Conservation (phyloP, 2,888 invertebrate species). For the Dryomyza anilis region DNA sequence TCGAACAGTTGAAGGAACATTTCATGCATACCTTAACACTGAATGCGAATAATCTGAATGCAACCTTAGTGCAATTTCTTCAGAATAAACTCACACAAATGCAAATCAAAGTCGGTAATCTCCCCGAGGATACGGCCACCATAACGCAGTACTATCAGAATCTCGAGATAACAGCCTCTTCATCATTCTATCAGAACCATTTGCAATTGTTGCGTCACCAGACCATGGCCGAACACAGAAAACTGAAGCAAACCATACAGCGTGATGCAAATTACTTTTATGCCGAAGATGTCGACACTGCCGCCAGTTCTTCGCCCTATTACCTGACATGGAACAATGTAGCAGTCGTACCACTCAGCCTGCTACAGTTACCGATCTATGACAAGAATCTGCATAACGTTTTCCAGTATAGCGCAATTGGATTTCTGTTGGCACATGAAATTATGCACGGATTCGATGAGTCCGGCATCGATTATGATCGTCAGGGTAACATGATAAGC, state of each 20-base stretch:
- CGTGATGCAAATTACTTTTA: slow-evolving; percentile 21
- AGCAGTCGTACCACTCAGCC: slow-evolving; percentile 34
- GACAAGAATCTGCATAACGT: slow-evolving; percentile 29
- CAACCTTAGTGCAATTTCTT: slow-evolving; percentile 26
- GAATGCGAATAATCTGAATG: slow-evolving; percentile 34
- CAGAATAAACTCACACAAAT: slow-evolving; percentile 34
- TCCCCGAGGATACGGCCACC: slow-evolving; percentile 31
- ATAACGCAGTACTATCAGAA: slow-evolving; percentile 29
- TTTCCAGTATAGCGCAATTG: slow-evolving; percentile 38
- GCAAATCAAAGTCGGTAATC: slow-evolving; percentile 37
- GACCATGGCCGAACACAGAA: background rate
- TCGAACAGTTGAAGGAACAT: slow-evolving; percentile 29
- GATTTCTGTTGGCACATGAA: slow-evolving; percentile 40
- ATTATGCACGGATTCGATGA: slow-evolving; percentile 40
- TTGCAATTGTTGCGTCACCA: slow-evolving; percentile 31
- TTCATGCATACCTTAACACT: slow-evolving; percentile 30
- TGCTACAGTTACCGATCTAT: slow-evolving; percentile 37
- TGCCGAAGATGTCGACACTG: slow-evolving; percentile 27
- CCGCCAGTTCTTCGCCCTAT: slow-evolving; percentile 35
- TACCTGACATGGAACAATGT: slow-evolving; percentile 33
- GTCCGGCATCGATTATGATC: slow-evolving; percentile 29
- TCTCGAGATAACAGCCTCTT: slow-evolving; percentile 15
- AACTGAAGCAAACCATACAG: slow-evolving; percentile 9
- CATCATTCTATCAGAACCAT: slow-evolving; percentile 35
- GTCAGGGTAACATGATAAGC: slow-evolving; percentile 21